phyloP scores from a whole-genome alignment of 2,797 vertebrate species.

The Choloepus didactylus region DNA sequence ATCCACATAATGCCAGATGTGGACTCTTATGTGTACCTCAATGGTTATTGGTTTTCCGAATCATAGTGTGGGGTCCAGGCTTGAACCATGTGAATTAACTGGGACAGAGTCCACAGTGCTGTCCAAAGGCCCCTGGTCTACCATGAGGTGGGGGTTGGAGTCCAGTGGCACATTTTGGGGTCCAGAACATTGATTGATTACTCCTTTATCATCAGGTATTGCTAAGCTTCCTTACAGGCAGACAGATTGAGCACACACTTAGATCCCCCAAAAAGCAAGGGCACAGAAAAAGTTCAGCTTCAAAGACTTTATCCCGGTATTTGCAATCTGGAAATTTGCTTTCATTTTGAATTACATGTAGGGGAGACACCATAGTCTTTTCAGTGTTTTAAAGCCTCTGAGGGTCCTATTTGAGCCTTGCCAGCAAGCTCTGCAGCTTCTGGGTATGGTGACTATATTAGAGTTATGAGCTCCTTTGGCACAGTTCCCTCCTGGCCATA shows the following conservation, averaged over 20 bases:
- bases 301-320: slow-evolving; percentile 25
- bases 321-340: slow-evolving; percentile 36
- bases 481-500: background rate
- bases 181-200: background rate
- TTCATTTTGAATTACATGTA: slow-evolving; percentile 29
- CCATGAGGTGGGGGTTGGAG: background rate
- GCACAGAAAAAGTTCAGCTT: background rate
- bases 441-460: background rate
- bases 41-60: slow-evolving; percentile 1
- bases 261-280: background rate
- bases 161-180: background rate
- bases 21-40: background rate
- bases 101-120: background rate
- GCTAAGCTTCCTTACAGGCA: background rate
- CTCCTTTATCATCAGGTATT: background rate
- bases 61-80: background rate
- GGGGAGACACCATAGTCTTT: background rate
- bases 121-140: background rate
- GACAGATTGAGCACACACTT: background rate
- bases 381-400: background rate
- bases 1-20: background rate
- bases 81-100: background rate
- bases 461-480: background rate
- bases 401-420: background rate
- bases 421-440: background rate